A percentile compares a stretch with the other conserved stretches of the same genome.
Evolutionary conservation across 2,888 invertebrate genomes (phyloP).

Genomic region (Drosophila mulleri): DNA sequence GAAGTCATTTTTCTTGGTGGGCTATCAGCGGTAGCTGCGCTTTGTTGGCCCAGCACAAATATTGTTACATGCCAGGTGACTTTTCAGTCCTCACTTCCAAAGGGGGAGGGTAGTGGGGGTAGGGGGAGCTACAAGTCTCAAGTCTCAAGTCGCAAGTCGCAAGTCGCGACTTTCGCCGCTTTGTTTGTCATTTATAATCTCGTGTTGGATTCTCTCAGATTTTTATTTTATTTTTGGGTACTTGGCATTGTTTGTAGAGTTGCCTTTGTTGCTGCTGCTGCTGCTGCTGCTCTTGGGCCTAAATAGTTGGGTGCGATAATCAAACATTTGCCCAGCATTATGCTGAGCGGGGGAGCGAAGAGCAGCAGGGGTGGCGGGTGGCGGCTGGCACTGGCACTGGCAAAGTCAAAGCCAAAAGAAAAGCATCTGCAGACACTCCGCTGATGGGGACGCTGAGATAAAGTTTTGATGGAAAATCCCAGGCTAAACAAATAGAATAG

Average conservation of each 20-base stretch:
- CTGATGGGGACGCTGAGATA: slow-evolving; percentile 42
- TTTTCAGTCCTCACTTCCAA: slow-evolving; percentile 15
- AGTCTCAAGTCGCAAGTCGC: slow-evolving; percentile 9
- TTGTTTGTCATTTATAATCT: slow-evolving; percentile 66
- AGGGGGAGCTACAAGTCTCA: not conserved
- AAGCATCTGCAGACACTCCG: slow-evolving; percentile 3
- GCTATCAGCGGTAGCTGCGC: slow-evolving; percentile 28
- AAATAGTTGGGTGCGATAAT: slow-evolving; percentile 50
- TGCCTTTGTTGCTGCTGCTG: slow-evolving; percentile 26
- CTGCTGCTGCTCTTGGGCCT: slow-evolving; percentile 22
- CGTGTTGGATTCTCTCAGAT: slow-evolving; percentile 17
- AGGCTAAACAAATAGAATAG: slow-evolving; percentile 14
- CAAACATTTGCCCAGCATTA: slow-evolving; percentile 36
- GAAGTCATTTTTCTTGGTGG: slow-evolving; percentile 70
- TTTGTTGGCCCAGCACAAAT: slow-evolving; percentile 65
- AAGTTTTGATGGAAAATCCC: slow-evolving; percentile 27
- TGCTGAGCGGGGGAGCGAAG: not conserved
- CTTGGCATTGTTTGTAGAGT: slow-evolving; percentile 43
- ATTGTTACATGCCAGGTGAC: slow-evolving; percentile 62
- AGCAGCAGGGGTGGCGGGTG: not conserved
- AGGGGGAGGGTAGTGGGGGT: not conserved
- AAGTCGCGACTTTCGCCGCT: slow-evolving; percentile 50
- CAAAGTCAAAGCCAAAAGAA: not conserved
- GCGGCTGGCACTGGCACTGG: too few species aligned
- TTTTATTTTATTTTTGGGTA: slow-evolving; percentile 1